Evolutionary conservation across 2,113 vertebrate genomes (phyloP).

Genomic region (Odobenus rosmarus): DNA sequence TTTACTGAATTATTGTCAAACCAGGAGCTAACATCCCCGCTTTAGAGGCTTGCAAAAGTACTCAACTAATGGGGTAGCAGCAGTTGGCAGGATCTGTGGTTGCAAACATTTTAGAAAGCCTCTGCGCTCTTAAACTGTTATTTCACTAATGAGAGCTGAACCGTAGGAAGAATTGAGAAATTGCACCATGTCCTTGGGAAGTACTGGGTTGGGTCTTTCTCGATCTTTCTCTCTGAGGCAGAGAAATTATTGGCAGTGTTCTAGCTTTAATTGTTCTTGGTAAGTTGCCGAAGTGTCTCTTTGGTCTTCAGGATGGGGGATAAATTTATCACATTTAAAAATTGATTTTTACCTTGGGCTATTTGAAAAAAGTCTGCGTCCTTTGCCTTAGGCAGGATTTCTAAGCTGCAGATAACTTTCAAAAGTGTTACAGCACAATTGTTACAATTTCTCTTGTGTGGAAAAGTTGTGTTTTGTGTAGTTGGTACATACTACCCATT

Average conservation of each 20-base stretch:
- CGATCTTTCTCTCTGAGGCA: constrained; percentile 12
- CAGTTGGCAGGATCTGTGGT: not conserved
- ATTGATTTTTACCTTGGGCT: not conserved
- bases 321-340: not conserved
- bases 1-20: not conserved
- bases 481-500: not conserved
- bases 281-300: not conserved
- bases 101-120: not conserved
- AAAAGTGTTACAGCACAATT: not conserved
- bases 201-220: not conserved
- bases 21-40: not conserved
- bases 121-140: not conserved
- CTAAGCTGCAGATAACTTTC: not conserved
- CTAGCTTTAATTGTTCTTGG: not conserved
- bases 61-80: not conserved
- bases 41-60: not conserved
- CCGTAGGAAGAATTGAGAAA: not conserved
- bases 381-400: constrained; percentile 13
- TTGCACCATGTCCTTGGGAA: not conserved
- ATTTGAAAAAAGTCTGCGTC: not conserved
- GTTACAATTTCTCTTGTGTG: not conserved
- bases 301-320: not conserved
- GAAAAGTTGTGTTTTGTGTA: not conserved
- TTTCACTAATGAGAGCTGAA: not conserved
- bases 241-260: not conserved